Base-by-base conservation (phyloP, 2,797 vertebrate species). In the Typhlichthys eigenmanni region DNA sequence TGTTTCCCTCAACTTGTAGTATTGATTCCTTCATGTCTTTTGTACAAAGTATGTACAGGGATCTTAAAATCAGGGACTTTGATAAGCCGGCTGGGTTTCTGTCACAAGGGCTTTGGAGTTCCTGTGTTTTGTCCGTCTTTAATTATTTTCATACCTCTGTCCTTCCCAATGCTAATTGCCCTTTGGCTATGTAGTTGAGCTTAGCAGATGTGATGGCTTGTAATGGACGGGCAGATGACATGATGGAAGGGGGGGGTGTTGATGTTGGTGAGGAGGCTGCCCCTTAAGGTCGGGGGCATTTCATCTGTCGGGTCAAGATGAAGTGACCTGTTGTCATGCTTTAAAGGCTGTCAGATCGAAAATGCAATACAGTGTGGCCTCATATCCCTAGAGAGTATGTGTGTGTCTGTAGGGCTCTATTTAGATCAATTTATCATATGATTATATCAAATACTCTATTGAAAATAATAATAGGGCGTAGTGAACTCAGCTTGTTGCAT, bases 11-110 rank as follows among this genome's bases (percentile, higher is more conserved):
- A 85, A 90, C 89, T 91, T 88, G 71, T 89, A 76, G 68, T 92
- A 95, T 96, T 89, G 95, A 96, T 95, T 93, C 88, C 9, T 16
- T 58, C 66, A 72, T 73, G 81, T 86, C 85, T 89, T 87, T 84
- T 77, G 79, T 69, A 83, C 88, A 84, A 85, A 87, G 88, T 71
- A 54, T 69, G 69, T 82, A 58, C 84, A 81, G 78, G 82, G 86
- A 87, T 87, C 81, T 87, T 84, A 87, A 91, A 75, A 90, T 76
- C 71, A 66, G 59, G 55, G 73, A 49, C 62, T 79, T 74, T 75
- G 50, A 62, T 76, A 47, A 13, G 58, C 24, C 29, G 57, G 73
- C 60, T 55, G 59, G 76, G 71, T 61, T 53, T 80, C 80, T 72
- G 74, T 89, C 83, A n/a, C 74, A 68, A 65, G 79, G 72, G 2